Evolutionary conservation across 2,888 invertebrate genomes (phyloP).

Genomic region (Uloborus plumipes): DNA sequence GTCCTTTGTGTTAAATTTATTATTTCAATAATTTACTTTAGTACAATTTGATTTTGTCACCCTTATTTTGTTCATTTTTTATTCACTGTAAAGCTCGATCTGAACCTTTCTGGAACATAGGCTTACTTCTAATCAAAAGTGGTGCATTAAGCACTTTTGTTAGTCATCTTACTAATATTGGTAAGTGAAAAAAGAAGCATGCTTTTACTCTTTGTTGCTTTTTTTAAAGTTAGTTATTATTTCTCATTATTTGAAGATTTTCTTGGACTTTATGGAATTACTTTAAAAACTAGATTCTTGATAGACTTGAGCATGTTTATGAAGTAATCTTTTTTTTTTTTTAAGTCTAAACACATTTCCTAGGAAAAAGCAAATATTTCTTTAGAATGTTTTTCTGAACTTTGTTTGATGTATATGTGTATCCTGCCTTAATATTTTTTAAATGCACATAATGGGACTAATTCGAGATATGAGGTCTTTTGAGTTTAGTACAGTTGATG

Average conservation of each 20-base stretch:
- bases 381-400: too few species aligned
- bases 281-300: neutral
- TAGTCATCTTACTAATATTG: slow-evolving; percentile 66
- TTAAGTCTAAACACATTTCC: too few species aligned
- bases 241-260: too few species aligned
- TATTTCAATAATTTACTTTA: slow-evolving; percentile 26
- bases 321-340: too few species aligned
- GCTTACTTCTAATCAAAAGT: slow-evolving; percentile 66
- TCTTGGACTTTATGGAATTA: neutral
- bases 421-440: too few species aligned
- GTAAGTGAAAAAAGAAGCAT: slow-evolving; percentile 60
- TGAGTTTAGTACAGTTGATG: too few species aligned
- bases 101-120: slow-evolving; percentile 58
- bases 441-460: too few species aligned
- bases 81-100: slow-evolving; percentile 55
- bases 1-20: slow-evolving; percentile 15
- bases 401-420: too few species aligned
- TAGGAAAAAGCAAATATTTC: too few species aligned
- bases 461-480: too few species aligned
- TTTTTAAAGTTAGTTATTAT: neutral
- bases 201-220: slow-evolving; percentile 9
- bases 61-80: slow-evolving; percentile 36
- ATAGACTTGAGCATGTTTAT: slow-evolving; percentile 9
- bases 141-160: slow-evolving; percentile 65
- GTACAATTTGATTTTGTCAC: slow-evolving; percentile 28